Evolutionary conservation across 2,113 vertebrate genomes (phyloP).

Genomic region (Clarias magur): DNA sequence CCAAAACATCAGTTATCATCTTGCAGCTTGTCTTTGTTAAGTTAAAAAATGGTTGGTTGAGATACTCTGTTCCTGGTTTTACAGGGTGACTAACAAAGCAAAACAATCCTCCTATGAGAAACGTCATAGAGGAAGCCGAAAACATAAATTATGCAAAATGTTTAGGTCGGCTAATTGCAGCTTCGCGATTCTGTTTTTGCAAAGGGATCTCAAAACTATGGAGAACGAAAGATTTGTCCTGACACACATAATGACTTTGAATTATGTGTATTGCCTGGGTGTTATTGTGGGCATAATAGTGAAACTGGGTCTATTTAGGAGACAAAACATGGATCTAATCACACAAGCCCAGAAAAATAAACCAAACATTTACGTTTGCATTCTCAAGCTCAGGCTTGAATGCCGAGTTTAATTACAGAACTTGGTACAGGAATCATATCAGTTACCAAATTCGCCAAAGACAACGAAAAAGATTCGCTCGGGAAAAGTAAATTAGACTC

Average conservation of each 20-base stretch:
- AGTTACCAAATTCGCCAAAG: background rate
- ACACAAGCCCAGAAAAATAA: slow-evolving; percentile 45
- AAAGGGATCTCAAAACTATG: slow-evolving; percentile 21
- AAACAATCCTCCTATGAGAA: slow-evolving; percentile 39
- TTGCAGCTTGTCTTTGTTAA: slow-evolving; percentile 28
- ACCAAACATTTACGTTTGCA: slow-evolving; percentile 22
- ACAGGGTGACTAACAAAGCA: slow-evolving; percentile 23
- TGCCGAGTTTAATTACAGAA: slow-evolving; percentile 9
- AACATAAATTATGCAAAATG: slow-evolving; percentile 27
- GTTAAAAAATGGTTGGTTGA: slow-evolving; percentile 25
- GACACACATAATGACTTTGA: slow-evolving; percentile 32
- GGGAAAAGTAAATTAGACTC: slow-evolving; percentile 11
- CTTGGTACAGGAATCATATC: background rate
- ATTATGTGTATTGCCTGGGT: background rate
- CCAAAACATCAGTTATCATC: slow-evolving; percentile 25
- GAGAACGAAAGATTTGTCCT: slow-evolving; percentile 40
- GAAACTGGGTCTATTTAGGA: background rate
- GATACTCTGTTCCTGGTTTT: slow-evolving; percentile 21
- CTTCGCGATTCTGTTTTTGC: background rate
- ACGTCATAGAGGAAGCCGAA: slow-evolving; percentile 8
- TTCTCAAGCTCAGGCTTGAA: background rate
- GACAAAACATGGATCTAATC: slow-evolving; percentile 32
- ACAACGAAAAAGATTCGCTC: slow-evolving; percentile 4
- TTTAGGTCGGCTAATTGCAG: slow-evolving; percentile 36
- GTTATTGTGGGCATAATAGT: slow-evolving; percentile 33